These are phyloP conservation scores for Folsomia manolachei DNA, from an alignment of 2,888 invertebrate genomes.

Conservation along the genomic window DNA sequence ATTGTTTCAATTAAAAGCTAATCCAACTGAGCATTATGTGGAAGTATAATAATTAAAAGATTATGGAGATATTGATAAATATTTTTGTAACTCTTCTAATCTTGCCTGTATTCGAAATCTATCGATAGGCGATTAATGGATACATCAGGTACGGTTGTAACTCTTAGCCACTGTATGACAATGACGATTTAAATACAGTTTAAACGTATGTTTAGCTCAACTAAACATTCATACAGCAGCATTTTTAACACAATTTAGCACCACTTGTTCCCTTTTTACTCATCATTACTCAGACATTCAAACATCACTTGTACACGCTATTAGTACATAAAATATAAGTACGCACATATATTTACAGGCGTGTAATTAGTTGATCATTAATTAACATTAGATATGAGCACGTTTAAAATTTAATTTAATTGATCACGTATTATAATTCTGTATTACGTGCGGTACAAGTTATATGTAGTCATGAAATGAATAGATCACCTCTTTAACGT, in stretches of 20 bases:
- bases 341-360: not conserved
- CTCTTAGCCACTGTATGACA: slow-evolving; percentile 24
- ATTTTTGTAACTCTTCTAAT: slow-evolving; percentile 6
- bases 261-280: not conserved
- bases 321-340: not conserved
- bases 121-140: slow-evolving; percentile 1
- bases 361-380: not conserved
- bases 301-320: not conserved
- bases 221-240: slow-evolving; percentile 21
- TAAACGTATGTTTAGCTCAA: slow-evolving; percentile 18
- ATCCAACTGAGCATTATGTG: too few species aligned
- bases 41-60: not conserved
- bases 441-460: too few species aligned
- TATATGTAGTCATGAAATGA: too few species aligned
- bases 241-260: slow-evolving; percentile 5
- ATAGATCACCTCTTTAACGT: too few species aligned
- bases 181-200: slow-evolving; percentile 16
- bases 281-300: not conserved
- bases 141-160: slow-evolving; percentile 38
- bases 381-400: too few species aligned
- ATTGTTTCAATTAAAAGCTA: not conserved
- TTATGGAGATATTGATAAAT: not conserved
- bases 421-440: too few species aligned
- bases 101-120: slow-evolving; percentile 14
- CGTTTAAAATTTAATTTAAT: too few species aligned